Percentiles rank a stretch among this genome's conserved stretches.
Conservation (phyloP, 1,140 invertebrate genomes). For the Zaprionus davidi region DNA sequence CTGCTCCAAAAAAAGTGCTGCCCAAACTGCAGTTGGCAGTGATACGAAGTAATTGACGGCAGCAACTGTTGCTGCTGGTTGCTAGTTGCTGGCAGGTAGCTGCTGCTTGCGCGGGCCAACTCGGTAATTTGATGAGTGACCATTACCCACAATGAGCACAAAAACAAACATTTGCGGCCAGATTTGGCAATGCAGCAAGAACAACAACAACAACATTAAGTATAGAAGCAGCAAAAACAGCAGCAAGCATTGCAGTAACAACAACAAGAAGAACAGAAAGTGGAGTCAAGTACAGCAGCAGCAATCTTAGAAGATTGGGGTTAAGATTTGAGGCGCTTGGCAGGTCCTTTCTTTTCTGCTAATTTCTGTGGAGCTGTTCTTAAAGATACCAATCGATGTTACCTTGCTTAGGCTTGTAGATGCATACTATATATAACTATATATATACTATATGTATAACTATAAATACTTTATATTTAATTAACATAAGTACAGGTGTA, state of each 20-base stretch:
- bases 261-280: conserved; percentile 15
- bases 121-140: conserved; percentile 72
- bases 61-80: conserved; percentile 40
- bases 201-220: conserved; percentile 15
- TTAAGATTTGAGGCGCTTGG: conserved; percentile 49
- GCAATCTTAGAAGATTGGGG: conserved; percentile 55
- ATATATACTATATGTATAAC: too few relatives aligned
- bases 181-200: conserved; percentile 50
- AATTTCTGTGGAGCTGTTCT: conserved; percentile 1
- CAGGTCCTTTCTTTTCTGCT: conserved; percentile 29
- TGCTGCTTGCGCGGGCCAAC: conserved; percentile 34
- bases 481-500: too few relatives aligned
- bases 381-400: background rate
- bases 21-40: conserved; percentile 42
- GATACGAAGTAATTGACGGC: conserved; percentile 47
- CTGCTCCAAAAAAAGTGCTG: conserved; percentile 40
- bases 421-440: too few relatives aligned
- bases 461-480: too few relatives aligned
- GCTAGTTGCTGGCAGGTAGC: conserved; percentile 42
- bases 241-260: conserved; percentile 4
- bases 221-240: background rate
- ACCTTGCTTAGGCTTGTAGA: background rate
- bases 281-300: conserved; percentile 32
- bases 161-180: conserved; percentile 61
- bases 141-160: conserved; percentile 56